phyloP scores from a whole-genome alignment of 2,113 vertebrate genomes.

The Esox niger region DNA sequence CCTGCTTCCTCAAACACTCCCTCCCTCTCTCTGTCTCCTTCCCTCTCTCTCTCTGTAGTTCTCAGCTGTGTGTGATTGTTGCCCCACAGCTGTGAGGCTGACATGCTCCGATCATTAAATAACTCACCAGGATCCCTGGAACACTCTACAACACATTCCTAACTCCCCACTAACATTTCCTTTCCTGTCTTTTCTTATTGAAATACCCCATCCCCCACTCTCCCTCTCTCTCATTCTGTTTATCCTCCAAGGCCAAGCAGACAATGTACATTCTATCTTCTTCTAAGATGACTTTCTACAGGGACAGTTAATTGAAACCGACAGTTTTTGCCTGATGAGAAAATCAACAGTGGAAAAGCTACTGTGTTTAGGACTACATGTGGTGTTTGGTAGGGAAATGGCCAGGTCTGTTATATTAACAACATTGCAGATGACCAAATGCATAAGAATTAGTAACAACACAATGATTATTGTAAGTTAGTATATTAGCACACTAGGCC shows the following conservation, averaged over 20 bases:
- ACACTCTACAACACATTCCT: conserved; percentile 44
- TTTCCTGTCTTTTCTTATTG: neutral
- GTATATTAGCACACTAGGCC: neutral
- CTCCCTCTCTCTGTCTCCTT: neutral
- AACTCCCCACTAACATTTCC: conserved; percentile 9
- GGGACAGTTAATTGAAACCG: neutral
- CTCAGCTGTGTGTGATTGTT: conserved; percentile 61
- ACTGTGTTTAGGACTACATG: neutral
- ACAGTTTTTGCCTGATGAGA: neutral
- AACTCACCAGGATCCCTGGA: conserved; percentile 59
- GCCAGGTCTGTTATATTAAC: neutral
- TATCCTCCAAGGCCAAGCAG: neutral
- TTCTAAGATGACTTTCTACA: neutral
- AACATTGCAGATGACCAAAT: neutral
- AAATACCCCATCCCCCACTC: neutral
- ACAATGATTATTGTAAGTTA: neutral
- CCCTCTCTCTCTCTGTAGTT: conserved; percentile 16
- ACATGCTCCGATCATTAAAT: conserved; percentile 69
- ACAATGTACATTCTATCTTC: neutral
- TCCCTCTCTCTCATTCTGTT: neutral
- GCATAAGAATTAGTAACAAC: neutral
- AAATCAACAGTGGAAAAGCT: neutral
- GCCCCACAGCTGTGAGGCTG: conserved; percentile 51
- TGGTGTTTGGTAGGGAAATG: neutral
- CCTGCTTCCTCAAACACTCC: neutral